phyloP scores from a whole-genome alignment of 53 echinoderm and acorn worm genomes.

The Zoroaster sp. region DNA sequence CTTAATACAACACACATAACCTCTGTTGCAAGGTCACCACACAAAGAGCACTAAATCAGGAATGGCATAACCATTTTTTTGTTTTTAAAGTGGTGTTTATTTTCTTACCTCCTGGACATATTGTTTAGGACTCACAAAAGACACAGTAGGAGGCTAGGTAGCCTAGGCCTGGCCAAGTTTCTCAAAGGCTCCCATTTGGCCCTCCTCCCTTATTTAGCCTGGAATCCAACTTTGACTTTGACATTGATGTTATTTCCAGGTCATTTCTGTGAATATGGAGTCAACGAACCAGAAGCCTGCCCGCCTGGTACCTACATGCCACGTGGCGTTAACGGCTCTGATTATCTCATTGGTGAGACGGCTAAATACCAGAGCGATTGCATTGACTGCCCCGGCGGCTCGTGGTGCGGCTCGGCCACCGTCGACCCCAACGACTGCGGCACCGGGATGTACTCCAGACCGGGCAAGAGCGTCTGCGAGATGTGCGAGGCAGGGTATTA shows the following conservation, averaged over 20 bases:
- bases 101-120: too few relatives aligned
- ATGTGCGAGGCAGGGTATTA: slow-evolving; percentile 92
- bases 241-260: too few relatives aligned
- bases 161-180: too few relatives aligned
- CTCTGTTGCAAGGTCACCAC: too few relatives aligned
- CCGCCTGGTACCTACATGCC: slow-evolving; percentile 97
- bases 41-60: too few relatives aligned
- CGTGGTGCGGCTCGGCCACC: slow-evolving; percentile 75
- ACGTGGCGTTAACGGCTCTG: slow-evolving; percentile 72
- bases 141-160: not conserved
- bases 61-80: too few relatives aligned
- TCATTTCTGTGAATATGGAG: slow-evolving; percentile 93
- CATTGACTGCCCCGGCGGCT: slow-evolving; percentile 87
- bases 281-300: slow-evolving; percentile 78
- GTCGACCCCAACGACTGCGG: slow-evolving; percentile 71
- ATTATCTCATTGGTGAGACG: slow-evolving; percentile 60
- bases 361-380: slow-evolving; percentile 95
- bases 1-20: too few relatives aligned
- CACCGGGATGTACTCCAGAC: slow-evolving; percentile 75
- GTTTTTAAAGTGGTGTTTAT: too few relatives aligned
- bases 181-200: not conserved
- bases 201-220: not conserved
- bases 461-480: slow-evolving; percentile 73
- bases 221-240: not conserved
- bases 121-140: not conserved